Base-by-base conservation (phyloP, 2,888 invertebrate species). In the Caenorhabditis drosophilae region DNA sequence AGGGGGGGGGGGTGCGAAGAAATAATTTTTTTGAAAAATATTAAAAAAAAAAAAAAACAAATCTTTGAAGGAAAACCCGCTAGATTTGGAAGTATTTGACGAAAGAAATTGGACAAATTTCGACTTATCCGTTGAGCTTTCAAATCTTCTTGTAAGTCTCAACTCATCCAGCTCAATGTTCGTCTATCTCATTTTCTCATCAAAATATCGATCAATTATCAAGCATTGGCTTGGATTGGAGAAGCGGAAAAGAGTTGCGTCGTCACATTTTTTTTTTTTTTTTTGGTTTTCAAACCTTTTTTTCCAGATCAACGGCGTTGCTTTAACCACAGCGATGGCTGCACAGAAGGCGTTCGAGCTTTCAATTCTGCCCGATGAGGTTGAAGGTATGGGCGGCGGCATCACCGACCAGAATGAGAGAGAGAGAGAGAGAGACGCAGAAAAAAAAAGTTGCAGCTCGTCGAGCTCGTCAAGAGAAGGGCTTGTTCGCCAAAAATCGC, bases 101-200 rank as follows among this genome's bases (percentile, higher is more conserved):
- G 54, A 50, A 25, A 20, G 40, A 41, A 45, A 56, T 35, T 56
- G 58, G 60, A 12, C 49, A 4, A 54, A 44, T 12, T 78, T 78
- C 48, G 77, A 78, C 46, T 48, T 72, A 18, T 74, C 71, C 1
- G 76, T 79, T 6, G 73, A 82, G 58, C 58, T 82, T 18, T 77
- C 78, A n/a, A 82, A 82, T 52, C 57, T 80, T 12, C 60, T 82
- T 25, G 79, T 82, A 45, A 77, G 77, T 2, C 52, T 83, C 16
- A 83, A 83, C 59, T 83, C 81, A 3, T 76, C 80, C 9, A 73
- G 75, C 11, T 82, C 82, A 15, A 79, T 78, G 54, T 74, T 83
- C 58, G 77, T 82, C 38, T 82, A 82, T 45, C 49, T 80, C 40
- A 73, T 79, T 31, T 82, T 82, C 67, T 76, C 77, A 38, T 70